These are phyloP conservation scores for Vicugna pacos DNA, from an alignment of 2,113 vertebrate species.

Conservation along the genomic window DNA sequence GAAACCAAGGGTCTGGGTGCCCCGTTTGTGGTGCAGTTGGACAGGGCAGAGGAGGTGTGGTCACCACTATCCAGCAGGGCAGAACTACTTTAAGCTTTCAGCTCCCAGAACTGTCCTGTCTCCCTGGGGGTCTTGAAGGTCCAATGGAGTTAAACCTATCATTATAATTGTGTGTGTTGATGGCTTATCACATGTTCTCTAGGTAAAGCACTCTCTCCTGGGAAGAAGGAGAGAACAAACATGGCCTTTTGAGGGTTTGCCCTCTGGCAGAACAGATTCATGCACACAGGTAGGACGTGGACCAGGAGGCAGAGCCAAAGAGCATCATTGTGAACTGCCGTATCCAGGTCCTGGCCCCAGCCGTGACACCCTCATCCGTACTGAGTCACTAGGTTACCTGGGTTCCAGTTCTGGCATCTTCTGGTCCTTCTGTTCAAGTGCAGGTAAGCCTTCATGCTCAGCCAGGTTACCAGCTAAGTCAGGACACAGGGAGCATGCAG, in stretches of 20 bases:
- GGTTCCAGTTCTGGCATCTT: neutral
- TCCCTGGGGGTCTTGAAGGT: neutral
- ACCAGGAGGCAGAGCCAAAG: too few relatives aligned
- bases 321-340: too few relatives aligned
- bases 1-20: neutral
- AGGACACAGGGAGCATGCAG: neutral
- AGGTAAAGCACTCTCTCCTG: neutral
- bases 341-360: too few relatives aligned
- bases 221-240: neutral
- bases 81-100: neutral
- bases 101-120: neutral
- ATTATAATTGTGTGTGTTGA: neutral
- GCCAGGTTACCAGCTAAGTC: neutral
- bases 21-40: neutral
- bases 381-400: neutral
- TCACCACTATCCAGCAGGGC: too few relatives aligned
- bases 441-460: neutral
- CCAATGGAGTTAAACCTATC: neutral
- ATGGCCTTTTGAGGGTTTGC: neutral
- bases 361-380: neutral
- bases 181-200: neutral
- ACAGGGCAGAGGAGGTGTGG: neutral
- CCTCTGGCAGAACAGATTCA: neutral
- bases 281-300: neutral
- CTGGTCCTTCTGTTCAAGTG: neutral